Evolutionary conservation across 2,888 invertebrate genomes (phyloP).

Genomic region (Rhagonycha fulva): DNA sequence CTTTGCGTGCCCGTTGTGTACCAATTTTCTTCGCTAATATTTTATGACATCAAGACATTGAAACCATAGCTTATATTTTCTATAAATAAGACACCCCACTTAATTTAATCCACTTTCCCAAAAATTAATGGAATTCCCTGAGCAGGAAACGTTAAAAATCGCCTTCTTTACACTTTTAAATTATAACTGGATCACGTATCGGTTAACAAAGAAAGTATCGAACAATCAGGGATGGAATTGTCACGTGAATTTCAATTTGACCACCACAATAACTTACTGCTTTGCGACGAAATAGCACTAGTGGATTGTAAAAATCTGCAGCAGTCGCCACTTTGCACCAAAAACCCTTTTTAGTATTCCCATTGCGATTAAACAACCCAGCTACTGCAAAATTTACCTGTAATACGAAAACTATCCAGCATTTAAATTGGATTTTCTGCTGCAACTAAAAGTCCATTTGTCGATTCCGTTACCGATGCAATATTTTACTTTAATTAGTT

Average conservation of each 20-base stretch:
- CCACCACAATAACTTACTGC: slow-evolving; percentile 22
- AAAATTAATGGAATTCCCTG: not conserved
- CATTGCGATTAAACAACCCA: slow-evolving; percentile 6
- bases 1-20: slow-evolving; percentile 15
- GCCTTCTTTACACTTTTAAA: not conserved
- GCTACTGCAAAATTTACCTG: slow-evolving; percentile 17
- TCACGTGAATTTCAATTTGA: slow-evolving; percentile 28
- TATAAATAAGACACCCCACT: not conserved
- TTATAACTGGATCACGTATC: slow-evolving; percentile 3
- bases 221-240: slow-evolving; percentile 21
- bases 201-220: not conserved
- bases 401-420: slow-evolving; percentile 16
- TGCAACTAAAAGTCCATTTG: not conserved
- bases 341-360: slow-evolving; percentile 24
- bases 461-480: not conserved
- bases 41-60: slow-evolving; percentile 6
- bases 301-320: slow-evolving; percentile 23
- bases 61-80: not conserved
- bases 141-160: not conserved
- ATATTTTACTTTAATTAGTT: not conserved
- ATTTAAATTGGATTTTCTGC: not conserved
- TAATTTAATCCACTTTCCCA: too few relatives aligned
- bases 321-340: slow-evolving; percentile 28
- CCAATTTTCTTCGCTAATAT: slow-evolving; percentile 17
- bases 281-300: slow-evolving; percentile 22